These are phyloP conservation scores for Alces alces DNA, from an alignment of 2,113 vertebrate genomes.

Conservation along the genomic window DNA sequence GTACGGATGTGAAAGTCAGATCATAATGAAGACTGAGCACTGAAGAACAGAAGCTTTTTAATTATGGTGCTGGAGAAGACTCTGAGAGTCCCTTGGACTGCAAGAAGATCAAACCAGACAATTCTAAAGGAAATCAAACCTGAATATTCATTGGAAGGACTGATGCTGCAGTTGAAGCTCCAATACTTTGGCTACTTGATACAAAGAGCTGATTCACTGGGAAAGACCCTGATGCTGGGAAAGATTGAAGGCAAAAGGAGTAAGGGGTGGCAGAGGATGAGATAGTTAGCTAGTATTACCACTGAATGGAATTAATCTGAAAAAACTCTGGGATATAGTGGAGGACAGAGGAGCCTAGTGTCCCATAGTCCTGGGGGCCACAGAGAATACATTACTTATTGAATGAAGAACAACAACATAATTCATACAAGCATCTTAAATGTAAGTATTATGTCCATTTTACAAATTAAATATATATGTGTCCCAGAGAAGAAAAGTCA, in stretches of 20 bases:
- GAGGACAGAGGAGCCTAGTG: not conserved
- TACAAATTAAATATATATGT: not conserved
- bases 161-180: not conserved
- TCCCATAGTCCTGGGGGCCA: not conserved
- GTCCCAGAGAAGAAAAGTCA: not conserved
- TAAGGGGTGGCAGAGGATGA: not conserved
- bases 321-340: not conserved
- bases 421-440: not conserved
- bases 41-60: not conserved
- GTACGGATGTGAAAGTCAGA: not conserved
- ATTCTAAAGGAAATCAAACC: not conserved
- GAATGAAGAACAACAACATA: not conserved
- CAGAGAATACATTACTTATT: not conserved
- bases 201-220: not conserved
- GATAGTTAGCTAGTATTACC: not conserved
- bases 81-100: not conserved
- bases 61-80: not conserved
- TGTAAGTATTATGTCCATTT: not conserved
- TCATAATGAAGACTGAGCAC: not conserved
- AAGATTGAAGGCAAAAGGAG: not conserved
- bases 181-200: not conserved
- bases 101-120: not conserved
- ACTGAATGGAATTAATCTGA: not conserved
- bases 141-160: not conserved
- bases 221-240: not conserved